phyloP scores from a whole-genome alignment of 2,888 invertebrate genomes.

The Clunio marinus region DNA sequence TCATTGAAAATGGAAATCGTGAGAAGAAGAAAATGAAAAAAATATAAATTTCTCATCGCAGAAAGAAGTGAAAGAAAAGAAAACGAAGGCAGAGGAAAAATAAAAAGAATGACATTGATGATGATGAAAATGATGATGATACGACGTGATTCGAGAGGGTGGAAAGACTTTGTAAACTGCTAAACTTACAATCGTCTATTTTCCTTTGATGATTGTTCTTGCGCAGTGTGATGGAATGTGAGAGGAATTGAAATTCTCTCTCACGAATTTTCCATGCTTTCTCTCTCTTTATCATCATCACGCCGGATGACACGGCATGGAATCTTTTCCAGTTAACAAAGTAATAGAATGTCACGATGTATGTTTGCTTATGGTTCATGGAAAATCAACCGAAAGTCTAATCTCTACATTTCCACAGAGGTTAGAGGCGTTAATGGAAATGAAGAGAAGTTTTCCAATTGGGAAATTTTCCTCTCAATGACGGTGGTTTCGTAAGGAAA shows the following conservation, averaged over 20 bases:
- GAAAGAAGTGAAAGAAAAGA: background rate
- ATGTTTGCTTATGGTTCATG: background rate
- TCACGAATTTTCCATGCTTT: background rate
- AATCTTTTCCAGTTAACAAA: slow-evolving; percentile 30
- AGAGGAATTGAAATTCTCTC: slow-evolving; percentile 5
- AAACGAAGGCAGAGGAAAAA: background rate
- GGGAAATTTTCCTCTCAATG: background rate
- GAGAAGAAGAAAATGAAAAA: slow-evolving; percentile 14
- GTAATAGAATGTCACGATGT: slow-evolving; percentile 2
- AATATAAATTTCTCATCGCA: background rate
- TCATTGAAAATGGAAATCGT: too few species aligned
- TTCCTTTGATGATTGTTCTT: slow-evolving; percentile 1
- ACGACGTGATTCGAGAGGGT: background rate
- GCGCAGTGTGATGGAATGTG: slow-evolving; percentile 29
- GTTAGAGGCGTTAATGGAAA: background rate
- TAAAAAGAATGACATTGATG: slow-evolving; percentile 33
- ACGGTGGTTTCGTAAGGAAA: background rate
- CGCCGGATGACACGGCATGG: slow-evolving; percentile 1
- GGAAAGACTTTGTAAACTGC: background rate
- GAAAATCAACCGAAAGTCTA: background rate
- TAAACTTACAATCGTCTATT: slow-evolving; percentile 14
- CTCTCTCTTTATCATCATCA: slow-evolving; percentile 8
- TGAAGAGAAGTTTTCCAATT: background rate
- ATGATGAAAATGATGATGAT: slow-evolving; percentile 32
- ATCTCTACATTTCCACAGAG: background rate